Base-by-base conservation (phyloP, 2,888 invertebrate genomes). In the Notocelia uddmanniana region DNA sequence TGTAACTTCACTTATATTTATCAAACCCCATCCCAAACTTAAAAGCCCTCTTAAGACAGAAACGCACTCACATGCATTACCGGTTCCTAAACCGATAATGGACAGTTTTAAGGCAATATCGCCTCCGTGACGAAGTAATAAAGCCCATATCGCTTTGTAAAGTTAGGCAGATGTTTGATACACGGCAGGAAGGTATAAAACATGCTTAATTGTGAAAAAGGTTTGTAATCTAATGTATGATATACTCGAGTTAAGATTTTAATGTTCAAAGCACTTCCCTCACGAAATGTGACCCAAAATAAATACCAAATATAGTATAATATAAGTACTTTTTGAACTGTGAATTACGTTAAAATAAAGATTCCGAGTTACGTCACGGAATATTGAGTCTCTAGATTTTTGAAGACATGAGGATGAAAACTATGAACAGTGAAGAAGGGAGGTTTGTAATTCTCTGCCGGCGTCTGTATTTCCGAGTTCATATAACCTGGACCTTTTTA, bases 1-100 rank as follows among this genome's bases (percentile, higher is more conserved):
- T 72, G 76, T 80, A 76, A 79, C 2, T 78, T 80, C 76, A 77
- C 74, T 74, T 60, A 45, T 54, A 62, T 45, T 72, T 67, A 72
- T 72, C 71, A 37, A 52, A 60, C 15, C 52, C 59, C 55, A 67
- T 72, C 67, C 59, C 48, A 68, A 54, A 57, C 60, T 66, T 66
- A 69, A 73, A 73, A 64, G 55, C 54, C 59, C 64, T 66, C 59
- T 66, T 31, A 59, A 69, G 45, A 58, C 54, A 54, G 45, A 21
- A 41, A 52, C 76, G 76, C 75, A 62, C 64, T 55, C 50, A 71
- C 73, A 76, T 69, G 73, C 75, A 75, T 78, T 73, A 76, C 69
- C 68, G 70, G 74, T 74, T 73, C 69, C 70, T 68, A 75, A 68
- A 60, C 55, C 72, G 48, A 41, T 72, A 75, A 75, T 70, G 2